Percentiles rank a stretch among this genome's conserved stretches.
These are phyloP conservation scores for Diogma glabrata DNA, from an alignment of 2,888 invertebrate genomes.

Conservation along the genomic window DNA sequence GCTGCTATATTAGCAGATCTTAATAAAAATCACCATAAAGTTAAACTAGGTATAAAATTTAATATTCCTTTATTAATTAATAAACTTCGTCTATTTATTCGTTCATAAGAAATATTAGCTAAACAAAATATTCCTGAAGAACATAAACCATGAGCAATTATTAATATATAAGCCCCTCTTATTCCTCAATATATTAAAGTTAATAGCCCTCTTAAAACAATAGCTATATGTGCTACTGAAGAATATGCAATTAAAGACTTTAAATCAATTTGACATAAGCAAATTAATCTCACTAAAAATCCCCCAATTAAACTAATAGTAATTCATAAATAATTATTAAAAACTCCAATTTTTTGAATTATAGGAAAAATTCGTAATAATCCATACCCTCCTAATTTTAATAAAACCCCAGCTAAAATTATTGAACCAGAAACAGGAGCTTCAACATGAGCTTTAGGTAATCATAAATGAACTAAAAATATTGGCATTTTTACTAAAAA, in stretches of 20 bases:
- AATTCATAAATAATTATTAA: slow-evolving; percentile 43
- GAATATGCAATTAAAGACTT: slow-evolving; percentile 65
- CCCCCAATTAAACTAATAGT: slow-evolving; percentile 45
- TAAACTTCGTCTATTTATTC: slow-evolving; percentile 46
- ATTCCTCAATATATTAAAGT: slow-evolving; percentile 43
- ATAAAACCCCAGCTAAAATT: slow-evolving; percentile 59
- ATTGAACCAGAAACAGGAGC: slow-evolving; percentile 61
- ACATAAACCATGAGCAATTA: slow-evolving; percentile 54
- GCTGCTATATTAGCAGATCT: slow-evolving; percentile 51
- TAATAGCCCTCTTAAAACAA: slow-evolving; percentile 47
- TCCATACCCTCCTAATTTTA: slow-evolving; percentile 63
- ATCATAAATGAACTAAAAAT: slow-evolving; percentile 13
- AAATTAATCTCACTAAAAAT: slow-evolving; percentile 48
- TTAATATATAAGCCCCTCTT: slow-evolving; percentile 43
- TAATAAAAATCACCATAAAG: slow-evolving; percentile 54
- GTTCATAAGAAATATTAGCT: slow-evolving; percentile 52
- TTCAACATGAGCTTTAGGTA: slow-evolving; percentile 66
- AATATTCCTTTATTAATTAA: slow-evolving; percentile 51
- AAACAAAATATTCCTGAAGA: slow-evolving; percentile 55
- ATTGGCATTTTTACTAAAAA: not conserved
- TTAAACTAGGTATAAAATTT: slow-evolving; percentile 45
- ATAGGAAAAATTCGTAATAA: slow-evolving; percentile 44
- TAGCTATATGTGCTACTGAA: slow-evolving; percentile 57
- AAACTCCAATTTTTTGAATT: slow-evolving; percentile 38
- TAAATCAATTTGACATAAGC: slow-evolving; percentile 56